Conservation (phyloP, 2,888 invertebrate genomes). For the Ethmia dodecea region DNA sequence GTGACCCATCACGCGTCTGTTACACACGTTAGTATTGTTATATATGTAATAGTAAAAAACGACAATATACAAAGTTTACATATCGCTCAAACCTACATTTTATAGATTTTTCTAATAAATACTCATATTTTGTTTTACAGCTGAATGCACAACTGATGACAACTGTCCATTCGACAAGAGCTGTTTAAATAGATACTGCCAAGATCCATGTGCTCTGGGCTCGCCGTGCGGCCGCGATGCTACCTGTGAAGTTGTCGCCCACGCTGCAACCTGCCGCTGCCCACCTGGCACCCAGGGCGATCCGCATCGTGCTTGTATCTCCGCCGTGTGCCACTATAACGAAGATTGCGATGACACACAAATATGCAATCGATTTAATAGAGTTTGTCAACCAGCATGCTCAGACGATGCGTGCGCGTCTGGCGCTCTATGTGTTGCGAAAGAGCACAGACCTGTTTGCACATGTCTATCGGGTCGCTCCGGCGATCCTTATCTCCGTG, state of each 20-base stretch:
- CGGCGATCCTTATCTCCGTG: constrained; percentile 86
- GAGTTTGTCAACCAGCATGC: constrained; percentile 89
- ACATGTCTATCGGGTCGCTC: constrained; percentile 84
- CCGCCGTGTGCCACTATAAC: constrained; percentile 90
- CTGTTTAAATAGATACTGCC: constrained; percentile 87
- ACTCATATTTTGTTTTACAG: constrained; percentile 67
- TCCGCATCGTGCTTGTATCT: constrained; percentile 88
- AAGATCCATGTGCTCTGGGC: constrained; percentile 85
- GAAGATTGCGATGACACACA: constrained; percentile 92
- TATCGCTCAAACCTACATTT: too few species aligned
- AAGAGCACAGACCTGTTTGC: constrained; percentile 87
- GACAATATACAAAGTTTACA: too few species aligned
- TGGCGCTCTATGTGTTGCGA: constrained; percentile 85
- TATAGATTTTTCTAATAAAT: too few species aligned
- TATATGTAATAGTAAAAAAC: too few species aligned
- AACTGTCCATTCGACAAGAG: constrained; percentile 91
- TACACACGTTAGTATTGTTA: constrained; percentile 85
- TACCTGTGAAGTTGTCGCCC: constrained; percentile 84
- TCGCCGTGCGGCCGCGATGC: constrained; percentile 88
- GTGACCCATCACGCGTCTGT: constrained; percentile 90
- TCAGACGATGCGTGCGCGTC: constrained; percentile 88
- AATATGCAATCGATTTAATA: constrained; percentile 89
- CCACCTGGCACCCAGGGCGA: constrained; percentile 92
- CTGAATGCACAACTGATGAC: constrained; percentile 86
- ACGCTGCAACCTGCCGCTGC: constrained; percentile 89